Percentiles rank a stretch among this genome's conserved stretches.
Evolutionary conservation across 2,797 vertebrate genomes (phyloP).

Genomic region (Moxostoma hubbsi): DNA sequence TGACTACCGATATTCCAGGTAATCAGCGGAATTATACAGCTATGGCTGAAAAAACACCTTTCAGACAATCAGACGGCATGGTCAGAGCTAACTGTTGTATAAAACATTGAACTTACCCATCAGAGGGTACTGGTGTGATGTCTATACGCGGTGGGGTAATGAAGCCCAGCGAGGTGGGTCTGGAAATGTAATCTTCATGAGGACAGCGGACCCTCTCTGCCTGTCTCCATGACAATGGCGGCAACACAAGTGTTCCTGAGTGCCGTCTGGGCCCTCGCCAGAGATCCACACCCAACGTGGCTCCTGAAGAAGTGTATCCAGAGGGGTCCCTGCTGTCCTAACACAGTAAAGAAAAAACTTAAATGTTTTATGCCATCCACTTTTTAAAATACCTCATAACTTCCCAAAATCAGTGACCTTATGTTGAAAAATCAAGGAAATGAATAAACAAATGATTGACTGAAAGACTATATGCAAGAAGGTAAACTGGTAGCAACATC

Average conservation of each 20-base stretch:
- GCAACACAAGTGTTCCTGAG: conserved; percentile 90
- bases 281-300: conserved; percentile 87
- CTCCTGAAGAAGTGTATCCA: conserved; percentile 79
- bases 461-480: background rate
- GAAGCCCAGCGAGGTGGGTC: conserved; percentile 89
- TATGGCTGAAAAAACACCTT: background rate
- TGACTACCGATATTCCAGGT: too few relatives aligned
- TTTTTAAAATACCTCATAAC: background rate
- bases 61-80: background rate
- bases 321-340: conserved; percentile 83
- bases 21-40: too few relatives aligned
- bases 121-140: conserved; percentile 87
- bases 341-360: background rate
- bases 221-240: conserved; percentile 90
- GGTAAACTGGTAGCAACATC: background rate
- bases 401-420: too few relatives aligned
- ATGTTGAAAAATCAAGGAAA: background rate
- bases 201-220: conserved; percentile 83
- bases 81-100: too few relatives aligned
- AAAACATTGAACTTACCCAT: conserved; percentile 78
- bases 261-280: conserved; percentile 88
- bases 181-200: conserved; percentile 80
- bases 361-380: background rate
- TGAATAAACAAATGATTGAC: background rate
- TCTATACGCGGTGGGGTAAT: conserved; percentile 86